Evolutionary conservation across 2,797 vertebrate genomes (phyloP), one percentile per base, ranked within the genome.

Genomic region (Natrix natrix): DNA sequence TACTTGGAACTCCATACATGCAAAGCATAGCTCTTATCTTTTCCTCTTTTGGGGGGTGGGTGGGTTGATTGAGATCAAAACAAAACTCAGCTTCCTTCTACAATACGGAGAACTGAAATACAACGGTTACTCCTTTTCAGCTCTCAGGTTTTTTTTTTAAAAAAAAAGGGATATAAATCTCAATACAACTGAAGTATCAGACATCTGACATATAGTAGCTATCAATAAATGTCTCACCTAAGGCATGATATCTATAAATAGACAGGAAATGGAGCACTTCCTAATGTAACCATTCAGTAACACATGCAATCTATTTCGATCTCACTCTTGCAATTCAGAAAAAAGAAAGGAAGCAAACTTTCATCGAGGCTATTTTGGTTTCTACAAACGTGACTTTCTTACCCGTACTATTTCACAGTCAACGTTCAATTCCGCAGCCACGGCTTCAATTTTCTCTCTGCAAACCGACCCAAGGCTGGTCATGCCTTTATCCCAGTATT

Each of bases 331-430:
- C 91, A 97, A 95, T 95, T 95, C 97, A 97, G 56, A 88, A 96
- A 97, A 96, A 93, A 89, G 17, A 59, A 24, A 26, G 8, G 83
- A 95, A 97, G 74, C 95, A 96, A 94, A 90, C 91, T 97, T 97
- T 97, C 91, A 96, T 96, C 95, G 95, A 94, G 91, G 94, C 94
- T 95, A 96, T 94, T 97, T 97, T 95, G 93, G 78, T 88, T 96
- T 95, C 93, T 95, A 93, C 0, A 0, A 95, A 74, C 93, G 66
- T 89, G 90, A 93, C 90, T 95, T 92, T 96, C 98, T 98, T 98
- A 99, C 99, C 99, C 99, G 99, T 96, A 99, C 98, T 97, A 99
- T 99, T 98, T 99, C 99, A 97, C 98, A 98, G 98, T 99, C 99
- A 96, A 99, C 99, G 91, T 97, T 99, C 96, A 99, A 98, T 94